These are phyloP conservation scores for Conistra vaccinii DNA, from an alignment of 2,888 invertebrate species.

Conservation along the genomic window DNA sequence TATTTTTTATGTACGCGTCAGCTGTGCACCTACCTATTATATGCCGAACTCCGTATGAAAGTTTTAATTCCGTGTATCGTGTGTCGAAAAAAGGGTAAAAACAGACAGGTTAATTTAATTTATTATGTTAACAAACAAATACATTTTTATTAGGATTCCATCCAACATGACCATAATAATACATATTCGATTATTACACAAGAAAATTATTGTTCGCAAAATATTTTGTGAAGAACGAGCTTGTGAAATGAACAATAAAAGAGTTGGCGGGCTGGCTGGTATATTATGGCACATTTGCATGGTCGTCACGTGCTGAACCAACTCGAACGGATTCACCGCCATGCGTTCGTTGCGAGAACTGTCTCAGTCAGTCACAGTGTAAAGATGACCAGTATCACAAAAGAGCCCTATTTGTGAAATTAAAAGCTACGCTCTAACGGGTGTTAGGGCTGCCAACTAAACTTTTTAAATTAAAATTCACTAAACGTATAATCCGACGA, in stretches of 20 bases:
- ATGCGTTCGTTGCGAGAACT: conserved; percentile 51
- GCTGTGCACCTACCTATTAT: not conserved
- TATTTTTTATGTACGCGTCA: conserved; percentile 1
- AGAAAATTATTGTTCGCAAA: conserved; percentile 37
- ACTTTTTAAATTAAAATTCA: not conserved
- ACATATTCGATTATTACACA: conserved; percentile 43
- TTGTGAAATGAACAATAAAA: conserved; percentile 61
- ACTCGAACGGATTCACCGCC: conserved; percentile 76
- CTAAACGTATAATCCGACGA: not conserved
- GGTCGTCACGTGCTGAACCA: conserved; percentile 76
- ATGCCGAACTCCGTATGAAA: not conserved
- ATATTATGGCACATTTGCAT: conserved; percentile 72
- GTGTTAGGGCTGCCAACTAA: not conserved
- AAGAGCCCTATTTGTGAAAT: not conserved
- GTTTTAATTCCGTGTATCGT: not conserved
- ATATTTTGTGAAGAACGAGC: conserved; percentile 45
- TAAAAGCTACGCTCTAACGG: not conserved
- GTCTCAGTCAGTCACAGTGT: conserved; percentile 39
- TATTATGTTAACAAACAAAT: conserved; percentile 15
- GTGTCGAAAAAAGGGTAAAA: too few species aligned
- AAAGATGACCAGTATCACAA: not conserved
- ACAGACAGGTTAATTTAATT: not conserved
- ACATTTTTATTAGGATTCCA: conserved; percentile 37
- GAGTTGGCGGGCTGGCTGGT: conserved; percentile 46
- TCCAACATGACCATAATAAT: conserved; percentile 36